Conservation (phyloP, 2,888 invertebrate species). For the Acheta domesticus region DNA sequence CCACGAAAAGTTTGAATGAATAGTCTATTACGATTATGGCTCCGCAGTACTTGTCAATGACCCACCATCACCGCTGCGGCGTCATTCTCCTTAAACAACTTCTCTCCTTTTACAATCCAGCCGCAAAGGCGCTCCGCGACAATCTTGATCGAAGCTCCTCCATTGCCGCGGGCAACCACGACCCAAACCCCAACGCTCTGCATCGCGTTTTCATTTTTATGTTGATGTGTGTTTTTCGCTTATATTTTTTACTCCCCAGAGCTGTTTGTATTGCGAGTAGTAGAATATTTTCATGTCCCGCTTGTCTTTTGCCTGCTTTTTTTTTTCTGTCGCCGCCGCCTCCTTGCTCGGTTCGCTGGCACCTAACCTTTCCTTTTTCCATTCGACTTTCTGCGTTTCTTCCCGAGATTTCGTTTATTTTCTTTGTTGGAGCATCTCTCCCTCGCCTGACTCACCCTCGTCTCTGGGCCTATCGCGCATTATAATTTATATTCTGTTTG, state of each 20-base stretch:
- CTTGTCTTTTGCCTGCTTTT: not conserved
- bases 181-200: not conserved
- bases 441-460: not conserved
- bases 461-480: not conserved
- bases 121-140: too few species aligned
- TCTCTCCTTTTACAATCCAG: too few species aligned
- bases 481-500: slow-evolving; percentile 18
- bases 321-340: not conserved
- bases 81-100: too few species aligned
- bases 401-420: slow-evolving; percentile 3
- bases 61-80: too few species aligned
- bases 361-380: slow-evolving; percentile 7
- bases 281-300: not conserved
- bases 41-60: too few species aligned
- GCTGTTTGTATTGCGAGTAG: not conserved
- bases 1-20: too few species aligned
- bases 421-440: not conserved
- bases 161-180: too few species aligned
- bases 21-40: too few species aligned
- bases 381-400: not conserved
- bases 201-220: slow-evolving; percentile 1
- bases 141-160: too few species aligned
- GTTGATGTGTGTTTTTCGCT: slow-evolving; percentile 18
- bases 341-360: not conserved
- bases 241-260: slow-evolving; percentile 18